These are phyloP conservation scores for Zelostemma sp. DNA, from an alignment of 1,140 invertebrate genomes.

Conservation along the genomic window DNA sequence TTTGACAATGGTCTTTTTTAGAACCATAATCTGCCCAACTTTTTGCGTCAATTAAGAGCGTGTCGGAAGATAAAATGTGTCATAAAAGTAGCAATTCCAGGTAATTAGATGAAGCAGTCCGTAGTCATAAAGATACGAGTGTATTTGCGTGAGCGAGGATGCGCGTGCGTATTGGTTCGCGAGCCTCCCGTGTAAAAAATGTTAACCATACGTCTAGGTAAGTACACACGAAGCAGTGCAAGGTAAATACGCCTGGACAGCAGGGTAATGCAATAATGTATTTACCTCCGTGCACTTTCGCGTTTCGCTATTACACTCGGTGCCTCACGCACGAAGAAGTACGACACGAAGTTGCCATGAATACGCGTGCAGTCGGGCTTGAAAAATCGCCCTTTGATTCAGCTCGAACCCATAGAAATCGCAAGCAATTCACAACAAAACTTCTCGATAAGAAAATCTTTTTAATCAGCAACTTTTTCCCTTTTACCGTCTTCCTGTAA, in stretches of 20 bases:
- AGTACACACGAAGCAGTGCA: conserved; percentile 16
- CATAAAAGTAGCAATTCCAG: conserved; percentile 2
- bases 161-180: background rate
- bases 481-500: background rate
- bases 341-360: too few species aligned
- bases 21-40: background rate
- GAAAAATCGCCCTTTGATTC: too few species aligned
- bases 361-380: too few species aligned
- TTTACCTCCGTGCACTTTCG: conserved; percentile 15
- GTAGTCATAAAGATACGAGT: conserved; percentile 1
- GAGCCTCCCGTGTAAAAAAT: conserved; percentile 8
- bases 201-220: conserved; percentile 10
- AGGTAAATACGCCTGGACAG: conserved; percentile 17
- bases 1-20: background rate
- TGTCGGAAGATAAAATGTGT: background rate
- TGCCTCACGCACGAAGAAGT: conserved; percentile 15
- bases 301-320: conserved; percentile 3
- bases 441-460: too few species aligned
- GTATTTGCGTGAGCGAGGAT: background rate
- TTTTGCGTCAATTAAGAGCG: background rate
- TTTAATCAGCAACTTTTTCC: background rate
- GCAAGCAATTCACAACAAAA: too few species aligned
- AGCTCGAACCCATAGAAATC: too few species aligned
- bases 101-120: conserved; percentile 3
- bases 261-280: conserved; percentile 12